phyloP scores from a whole-genome alignment of 2,888 invertebrate species.

The Horisme vitalbata region DNA sequence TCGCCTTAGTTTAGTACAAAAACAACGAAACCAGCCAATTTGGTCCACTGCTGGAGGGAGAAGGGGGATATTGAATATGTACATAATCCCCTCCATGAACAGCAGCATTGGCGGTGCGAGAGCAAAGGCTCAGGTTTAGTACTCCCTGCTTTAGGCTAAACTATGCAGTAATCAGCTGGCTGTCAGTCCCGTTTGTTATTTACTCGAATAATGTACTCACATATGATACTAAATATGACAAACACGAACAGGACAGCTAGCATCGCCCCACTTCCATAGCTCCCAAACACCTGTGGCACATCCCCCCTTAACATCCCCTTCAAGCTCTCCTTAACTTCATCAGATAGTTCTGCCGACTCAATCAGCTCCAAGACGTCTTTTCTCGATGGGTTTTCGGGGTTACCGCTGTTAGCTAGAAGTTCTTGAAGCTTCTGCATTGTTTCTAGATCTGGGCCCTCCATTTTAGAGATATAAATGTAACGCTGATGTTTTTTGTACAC shows the following conservation, averaged over 20 bases:
- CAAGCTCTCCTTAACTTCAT: conserved; percentile 84
- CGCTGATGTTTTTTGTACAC: no score
- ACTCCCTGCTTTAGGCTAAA: no score
- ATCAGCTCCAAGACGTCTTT: conserved; percentile 83
- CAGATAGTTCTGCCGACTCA: conserved; percentile 82
- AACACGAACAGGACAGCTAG: conserved; percentile 57
- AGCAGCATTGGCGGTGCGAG: no score
- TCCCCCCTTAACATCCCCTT: conserved; percentile 75
- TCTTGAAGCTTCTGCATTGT: conserved; percentile 49
- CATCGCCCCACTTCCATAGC: conserved; percentile 46
- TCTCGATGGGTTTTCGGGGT: conserved; percentile 63
- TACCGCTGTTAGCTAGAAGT: conserved; percentile 60
- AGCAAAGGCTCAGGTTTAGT: no score
- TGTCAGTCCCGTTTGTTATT: background rate
- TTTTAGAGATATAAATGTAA: no score
- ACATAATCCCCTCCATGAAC: no score
- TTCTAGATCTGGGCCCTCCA: conserved; percentile 47
- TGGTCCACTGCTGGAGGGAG: no score
- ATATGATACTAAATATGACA: conserved; percentile 57
- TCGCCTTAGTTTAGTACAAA: no score
- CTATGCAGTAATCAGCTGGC: no score
- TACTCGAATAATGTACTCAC: conserved; percentile 49
- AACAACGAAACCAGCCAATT: no score
- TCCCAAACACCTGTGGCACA: conserved; percentile 62
- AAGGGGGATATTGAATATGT: no score